Percentiles rank a stretch among this genome's conserved stretches.
Conservation (phyloP, 2,888 invertebrate species). For the Gnatocerus cornutus region DNA sequence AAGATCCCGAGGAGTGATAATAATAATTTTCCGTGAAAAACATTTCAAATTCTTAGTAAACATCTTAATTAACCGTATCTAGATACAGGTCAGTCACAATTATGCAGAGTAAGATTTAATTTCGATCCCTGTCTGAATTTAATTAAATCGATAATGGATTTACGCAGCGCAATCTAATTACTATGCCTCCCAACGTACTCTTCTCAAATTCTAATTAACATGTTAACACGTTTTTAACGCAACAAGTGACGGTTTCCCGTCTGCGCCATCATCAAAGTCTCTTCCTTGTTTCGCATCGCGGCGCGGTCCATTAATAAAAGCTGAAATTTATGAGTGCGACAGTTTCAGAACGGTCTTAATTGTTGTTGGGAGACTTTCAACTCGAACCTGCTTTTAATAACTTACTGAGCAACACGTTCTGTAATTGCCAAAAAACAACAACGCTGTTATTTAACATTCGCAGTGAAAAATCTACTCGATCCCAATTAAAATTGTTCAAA, state of each 20-base stretch:
- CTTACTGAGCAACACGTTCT: conserved; percentile 40
- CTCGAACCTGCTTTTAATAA: conserved; percentile 41
- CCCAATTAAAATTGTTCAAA: conserved; percentile 18
- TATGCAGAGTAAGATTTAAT: conserved; percentile 37
- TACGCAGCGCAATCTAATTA: conserved; percentile 20
- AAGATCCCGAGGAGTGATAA: conserved; percentile 20
- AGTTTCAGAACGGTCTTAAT: conserved; percentile 36
- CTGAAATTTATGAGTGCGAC: conserved; percentile 41
- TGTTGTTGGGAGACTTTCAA: conserved; percentile 41
- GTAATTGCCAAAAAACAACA: conserved; percentile 40
- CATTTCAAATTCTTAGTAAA: conserved; percentile 1
- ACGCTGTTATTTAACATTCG: conserved; percentile 32
- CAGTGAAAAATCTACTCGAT: conserved; percentile 26
- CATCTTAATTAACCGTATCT: too few relatives aligned
- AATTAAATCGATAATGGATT: conserved; percentile 35
- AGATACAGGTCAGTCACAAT: not conserved
- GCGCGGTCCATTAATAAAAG: conserved; percentile 11
- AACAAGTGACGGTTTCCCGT: conserved; percentile 14
- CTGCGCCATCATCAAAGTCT: conserved; percentile 29
- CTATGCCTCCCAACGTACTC: conserved; percentile 10
- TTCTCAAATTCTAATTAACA: conserved; percentile 33
- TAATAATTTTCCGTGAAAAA: conserved; percentile 5
- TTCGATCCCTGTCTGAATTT: conserved; percentile 38
- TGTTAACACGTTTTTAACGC: conserved; percentile 26
- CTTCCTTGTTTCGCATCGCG: conserved; percentile 10